These are phyloP conservation scores for Oryzias javanicus DNA, from an alignment of 2,113 vertebrate species.

Conservation along the genomic window DNA sequence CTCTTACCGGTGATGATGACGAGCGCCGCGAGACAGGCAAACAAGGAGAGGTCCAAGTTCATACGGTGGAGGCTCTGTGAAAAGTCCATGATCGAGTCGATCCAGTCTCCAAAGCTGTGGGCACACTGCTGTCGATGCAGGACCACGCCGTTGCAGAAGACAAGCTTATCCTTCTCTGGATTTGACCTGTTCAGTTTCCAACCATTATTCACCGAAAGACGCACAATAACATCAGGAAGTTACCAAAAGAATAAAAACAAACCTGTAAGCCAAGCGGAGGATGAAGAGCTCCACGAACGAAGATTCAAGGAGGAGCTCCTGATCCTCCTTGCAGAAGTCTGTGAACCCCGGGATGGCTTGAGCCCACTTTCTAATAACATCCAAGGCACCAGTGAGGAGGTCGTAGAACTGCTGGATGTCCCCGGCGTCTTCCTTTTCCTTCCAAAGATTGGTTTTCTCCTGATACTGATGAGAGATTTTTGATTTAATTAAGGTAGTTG, in stretches of 20 bases:
- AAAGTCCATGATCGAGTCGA: slow-evolving; percentile 90
- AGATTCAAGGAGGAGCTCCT: slow-evolving; percentile 88
- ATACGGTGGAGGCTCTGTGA: slow-evolving; percentile 87
- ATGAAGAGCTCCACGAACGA: slow-evolving; percentile 94
- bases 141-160: slow-evolving; percentile 90
- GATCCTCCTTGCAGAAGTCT: slow-evolving; percentile 84
- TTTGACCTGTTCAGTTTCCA: slow-evolving; percentile 79
- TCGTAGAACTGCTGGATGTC: slow-evolving; percentile 94
- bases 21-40: slow-evolving; percentile 87
- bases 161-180: slow-evolving; percentile 85
- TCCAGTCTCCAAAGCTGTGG: slow-evolving; percentile 90
- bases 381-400: slow-evolving; percentile 84
- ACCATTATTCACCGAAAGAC: background rate
- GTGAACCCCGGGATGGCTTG: slow-evolving; percentile 87
- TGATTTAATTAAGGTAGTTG: background rate
- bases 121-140: slow-evolving; percentile 89
- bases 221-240: background rate
- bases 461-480: slow-evolving; percentile 78
- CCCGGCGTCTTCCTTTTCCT: slow-evolving; percentile 85
- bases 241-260: background rate
- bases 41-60: slow-evolving; percentile 85
- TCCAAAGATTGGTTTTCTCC: slow-evolving; percentile 76
- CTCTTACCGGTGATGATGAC: slow-evolving; percentile 88
- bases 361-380: slow-evolving; percentile 88
- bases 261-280: slow-evolving; percentile 92